Percentiles rank a stretch among this genome's conserved stretches.
Evolutionary conservation across 92 coral and sea anemone species (phyloP).

Genomic region (Palythoa heliodiscus): DNA sequence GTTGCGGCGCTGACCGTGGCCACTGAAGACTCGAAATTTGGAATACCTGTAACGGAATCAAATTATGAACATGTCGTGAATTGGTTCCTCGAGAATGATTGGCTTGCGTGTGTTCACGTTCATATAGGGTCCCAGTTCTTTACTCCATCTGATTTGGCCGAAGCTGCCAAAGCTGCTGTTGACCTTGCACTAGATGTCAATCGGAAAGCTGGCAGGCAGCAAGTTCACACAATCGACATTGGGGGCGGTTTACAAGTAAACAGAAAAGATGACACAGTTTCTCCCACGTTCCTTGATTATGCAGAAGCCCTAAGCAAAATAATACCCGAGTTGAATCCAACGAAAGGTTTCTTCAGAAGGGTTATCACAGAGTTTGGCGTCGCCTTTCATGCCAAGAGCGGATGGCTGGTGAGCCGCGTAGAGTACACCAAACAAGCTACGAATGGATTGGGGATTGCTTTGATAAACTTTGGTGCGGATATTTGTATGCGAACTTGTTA

Average conservation of each 20-base stretch:
- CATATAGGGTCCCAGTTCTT: constrained; percentile 92
- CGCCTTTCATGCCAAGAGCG: constrained; percentile 86
- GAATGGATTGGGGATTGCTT: constrained; percentile 63
- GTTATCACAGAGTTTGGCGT: constrained; percentile 92
- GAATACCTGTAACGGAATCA: constrained; percentile 74
- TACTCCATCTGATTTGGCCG: constrained; percentile 65
- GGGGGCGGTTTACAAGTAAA: constrained; percentile 95
- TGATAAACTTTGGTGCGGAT: constrained; percentile 90
- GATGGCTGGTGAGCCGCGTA: constrained; percentile 89
- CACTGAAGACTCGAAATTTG: constrained; percentile 85
- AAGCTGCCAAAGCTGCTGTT: constrained; percentile 73
- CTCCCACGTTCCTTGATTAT: constrained; percentile 80
- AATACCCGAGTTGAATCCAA: constrained; percentile 86
- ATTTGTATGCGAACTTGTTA: constrained; percentile 87
- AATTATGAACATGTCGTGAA: constrained; percentile 65
- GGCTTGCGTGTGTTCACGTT: constrained; percentile 85
- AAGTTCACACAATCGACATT: constrained; percentile 81
- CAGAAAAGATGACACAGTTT: constrained; percentile 70
- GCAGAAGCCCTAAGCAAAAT: constrained; percentile 67
- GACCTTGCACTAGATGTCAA: constrained; percentile 88
- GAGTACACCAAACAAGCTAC: constrained; percentile 82
- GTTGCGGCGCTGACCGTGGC: constrained; percentile 75
- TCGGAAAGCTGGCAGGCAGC: constrained; percentile 66
- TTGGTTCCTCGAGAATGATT: constrained; percentile 72
- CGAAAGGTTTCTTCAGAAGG: constrained; percentile 76